Evolutionary conservation across 2,797 vertebrate genomes (phyloP).

Genomic region (Pelodytes ibericus): DNA sequence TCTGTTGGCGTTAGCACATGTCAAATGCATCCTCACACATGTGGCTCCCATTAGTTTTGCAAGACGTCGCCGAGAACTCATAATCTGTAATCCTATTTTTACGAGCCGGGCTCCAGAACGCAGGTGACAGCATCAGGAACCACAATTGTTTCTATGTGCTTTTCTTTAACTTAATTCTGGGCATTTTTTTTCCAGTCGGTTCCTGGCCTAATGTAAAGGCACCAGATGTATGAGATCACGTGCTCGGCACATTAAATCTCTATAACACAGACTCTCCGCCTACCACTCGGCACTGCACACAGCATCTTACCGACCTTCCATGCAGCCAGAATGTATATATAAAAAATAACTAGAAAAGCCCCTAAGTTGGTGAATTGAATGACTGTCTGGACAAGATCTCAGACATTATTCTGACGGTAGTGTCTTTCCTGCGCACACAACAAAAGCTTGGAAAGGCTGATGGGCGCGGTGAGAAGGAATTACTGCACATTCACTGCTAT

Average conservation of each 20-base stretch:
- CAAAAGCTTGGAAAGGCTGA: background rate
- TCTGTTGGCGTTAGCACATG: conserved; percentile 27
- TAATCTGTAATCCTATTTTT: conserved; percentile 45
- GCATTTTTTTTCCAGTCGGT: background rate
- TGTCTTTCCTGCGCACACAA: background rate
- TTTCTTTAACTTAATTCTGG: conserved; percentile 7
- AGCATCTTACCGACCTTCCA: background rate
- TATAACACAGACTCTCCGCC: background rate
- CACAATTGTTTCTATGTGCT: conserved; percentile 24
- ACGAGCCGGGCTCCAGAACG: conserved; percentile 20
- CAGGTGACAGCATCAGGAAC: conserved; percentile 40
- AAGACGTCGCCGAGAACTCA: conserved; percentile 32
- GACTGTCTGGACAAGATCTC: background rate
- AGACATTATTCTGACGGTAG: background rate
- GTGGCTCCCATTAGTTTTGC: conserved; percentile 34
- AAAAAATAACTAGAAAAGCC: conserved; percentile 8
- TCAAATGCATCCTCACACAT: conserved; percentile 39
- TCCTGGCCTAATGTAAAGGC: background rate
- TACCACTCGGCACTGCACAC: background rate
- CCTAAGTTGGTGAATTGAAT: background rate
- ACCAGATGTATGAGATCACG: conserved; percentile 28
- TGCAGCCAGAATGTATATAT: background rate
- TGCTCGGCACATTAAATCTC: background rate
- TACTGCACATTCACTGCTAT: background rate
- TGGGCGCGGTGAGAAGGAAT: background rate